Conservation (phyloP, 2,888 invertebrate species). For the Apodemia duryi region DNA sequence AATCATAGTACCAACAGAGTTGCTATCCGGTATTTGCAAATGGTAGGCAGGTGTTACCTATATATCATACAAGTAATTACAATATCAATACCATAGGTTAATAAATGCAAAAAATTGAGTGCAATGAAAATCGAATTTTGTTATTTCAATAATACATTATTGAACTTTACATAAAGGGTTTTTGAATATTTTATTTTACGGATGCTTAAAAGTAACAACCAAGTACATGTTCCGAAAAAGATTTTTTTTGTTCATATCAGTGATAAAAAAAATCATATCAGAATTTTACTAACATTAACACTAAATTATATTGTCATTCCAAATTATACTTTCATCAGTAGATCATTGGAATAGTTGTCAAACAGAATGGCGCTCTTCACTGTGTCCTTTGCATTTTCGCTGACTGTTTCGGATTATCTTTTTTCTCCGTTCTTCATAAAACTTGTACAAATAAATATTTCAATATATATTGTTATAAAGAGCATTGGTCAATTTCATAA, state of each 20-base stretch:
- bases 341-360: conserved; percentile 56
- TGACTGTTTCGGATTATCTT: conserved; percentile 52
- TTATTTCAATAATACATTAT: conserved; percentile 57
- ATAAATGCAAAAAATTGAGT: conserved; percentile 81
- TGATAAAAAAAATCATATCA: conserved; percentile 77
- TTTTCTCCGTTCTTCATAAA: conserved; percentile 54
- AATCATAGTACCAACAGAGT: conserved; percentile 73
- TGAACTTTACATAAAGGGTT: conserved; percentile 59
- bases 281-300: conserved; percentile 76
- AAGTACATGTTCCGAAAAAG: conserved; percentile 59
- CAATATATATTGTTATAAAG: conserved; percentile 72
- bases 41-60: conserved; percentile 74
- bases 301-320: conserved; percentile 80
- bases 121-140: conserved; percentile 69
- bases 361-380: conserved; percentile 53
- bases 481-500: conserved; percentile 61
- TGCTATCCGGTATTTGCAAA: conserved; percentile 76
- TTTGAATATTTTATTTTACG: conserved; percentile 45
- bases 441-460: conserved; percentile 73
- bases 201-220: conserved; percentile 51
- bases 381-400: conserved; percentile 53
- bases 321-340: conserved; percentile 60
- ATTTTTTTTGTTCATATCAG: conserved; percentile 58
- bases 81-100: conserved; percentile 79
- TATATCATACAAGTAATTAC: conserved; percentile 80